Conservation (phyloP, 2,888 invertebrate genomes). For the Lymantria monacha region DNA sequence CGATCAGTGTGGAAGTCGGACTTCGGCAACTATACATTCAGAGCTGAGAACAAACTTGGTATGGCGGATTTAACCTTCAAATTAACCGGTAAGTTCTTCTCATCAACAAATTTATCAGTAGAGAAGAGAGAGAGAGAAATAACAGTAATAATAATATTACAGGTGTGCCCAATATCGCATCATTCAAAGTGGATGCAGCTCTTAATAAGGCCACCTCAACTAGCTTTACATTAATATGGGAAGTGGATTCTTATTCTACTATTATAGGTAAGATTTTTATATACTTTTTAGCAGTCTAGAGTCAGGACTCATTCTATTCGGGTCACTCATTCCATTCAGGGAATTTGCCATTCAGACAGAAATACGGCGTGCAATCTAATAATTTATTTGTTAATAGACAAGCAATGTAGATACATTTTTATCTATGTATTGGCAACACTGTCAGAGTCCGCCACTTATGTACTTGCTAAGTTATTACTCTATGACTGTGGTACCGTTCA, state of each 20-base stretch:
- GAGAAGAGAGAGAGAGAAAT: too few species aligned
- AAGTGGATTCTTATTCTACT: conserved; percentile 91
- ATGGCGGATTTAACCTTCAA: conserved; percentile 87
- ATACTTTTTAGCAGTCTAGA: too few species aligned
- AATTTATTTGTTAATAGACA: too few species aligned
- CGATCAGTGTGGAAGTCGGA: conserved; percentile 85
- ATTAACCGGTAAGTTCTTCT: conserved; percentile 83
- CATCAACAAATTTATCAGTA: background rate
- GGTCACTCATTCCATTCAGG: background rate
- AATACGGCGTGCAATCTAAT: background rate
- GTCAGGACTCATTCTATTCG: background rate
- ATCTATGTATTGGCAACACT: too few species aligned
- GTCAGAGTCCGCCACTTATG: too few species aligned
- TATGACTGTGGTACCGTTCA: too few species aligned
- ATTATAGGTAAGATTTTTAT: conserved; percentile 84
- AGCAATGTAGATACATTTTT: too few species aligned
- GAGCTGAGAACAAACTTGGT: conserved; percentile 88
- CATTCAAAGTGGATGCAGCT: conserved; percentile 83
- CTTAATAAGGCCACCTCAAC: conserved; percentile 70
- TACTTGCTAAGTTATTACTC: too few species aligned
- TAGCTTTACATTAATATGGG: conserved; percentile 90
- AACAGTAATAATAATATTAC: background rate
- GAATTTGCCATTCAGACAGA: background rate
- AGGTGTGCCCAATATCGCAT: conserved; percentile 87
- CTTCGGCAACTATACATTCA: conserved; percentile 90